phyloP scores from a whole-genome alignment of 1,140 invertebrate genomes.

The Mylabris phalerata region DNA sequence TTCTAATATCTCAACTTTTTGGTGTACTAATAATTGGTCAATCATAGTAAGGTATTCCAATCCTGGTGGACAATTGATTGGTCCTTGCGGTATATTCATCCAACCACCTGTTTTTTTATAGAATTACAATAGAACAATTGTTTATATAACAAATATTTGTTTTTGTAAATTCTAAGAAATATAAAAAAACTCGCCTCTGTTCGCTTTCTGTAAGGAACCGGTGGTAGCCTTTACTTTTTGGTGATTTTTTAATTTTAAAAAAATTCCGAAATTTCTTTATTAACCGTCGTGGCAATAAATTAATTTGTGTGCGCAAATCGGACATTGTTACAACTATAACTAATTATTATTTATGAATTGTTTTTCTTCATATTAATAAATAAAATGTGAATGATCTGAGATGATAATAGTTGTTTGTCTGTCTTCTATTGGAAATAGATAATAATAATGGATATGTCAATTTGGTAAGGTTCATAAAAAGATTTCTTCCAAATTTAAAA shows the following conservation, averaged over 20 bases:
- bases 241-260: conserved; percentile 34
- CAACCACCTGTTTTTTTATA: conserved; percentile 59
- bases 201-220: conserved; percentile 38
- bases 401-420: not conserved
- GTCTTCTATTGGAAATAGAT: not conserved
- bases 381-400: not conserved
- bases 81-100: conserved; percentile 68
- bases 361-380: conserved; percentile 10
- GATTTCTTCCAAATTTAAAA: not conserved
- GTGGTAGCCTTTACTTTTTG: conserved; percentile 34
- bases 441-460: not conserved
- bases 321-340: conserved; percentile 20
- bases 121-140: not conserved
- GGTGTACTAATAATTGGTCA: conserved; percentile 81
- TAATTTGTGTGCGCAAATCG: conserved; percentile 15
- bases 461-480: not conserved
- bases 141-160: not conserved
- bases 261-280: conserved; percentile 24
- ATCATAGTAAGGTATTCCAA: conserved; percentile 89
- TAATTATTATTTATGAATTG: conserved; percentile 1
- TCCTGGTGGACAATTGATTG: conserved; percentile 76
- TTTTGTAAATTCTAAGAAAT: not conserved
- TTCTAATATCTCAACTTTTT: conserved; percentile 81
- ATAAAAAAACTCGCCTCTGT: conserved; percentile 29
- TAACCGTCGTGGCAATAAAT: conserved; percentile 19